Evolutionary conservation across 2,113 vertebrate genomes (phyloP).

Genomic region (Podarcis raffonei): DNA sequence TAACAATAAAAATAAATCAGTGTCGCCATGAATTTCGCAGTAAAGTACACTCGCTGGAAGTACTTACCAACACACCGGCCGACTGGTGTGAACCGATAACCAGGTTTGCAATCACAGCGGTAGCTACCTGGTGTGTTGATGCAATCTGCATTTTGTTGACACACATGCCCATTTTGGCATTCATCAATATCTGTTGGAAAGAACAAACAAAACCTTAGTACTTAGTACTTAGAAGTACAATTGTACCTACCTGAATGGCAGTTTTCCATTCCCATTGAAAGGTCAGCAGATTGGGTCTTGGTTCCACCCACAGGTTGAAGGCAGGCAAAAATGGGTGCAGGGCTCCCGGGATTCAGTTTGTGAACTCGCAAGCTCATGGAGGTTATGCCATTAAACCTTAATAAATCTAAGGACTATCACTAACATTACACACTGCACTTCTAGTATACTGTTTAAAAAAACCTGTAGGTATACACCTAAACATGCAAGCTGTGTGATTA

Average conservation of each 20-base stretch:
- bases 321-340: too few species aligned
- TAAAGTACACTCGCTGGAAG: rapidly evolving
- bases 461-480: not conserved
- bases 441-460: not conserved
- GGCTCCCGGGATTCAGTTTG: too few species aligned
- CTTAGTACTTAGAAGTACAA: too few species aligned
- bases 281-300: too few species aligned
- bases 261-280: too few species aligned
- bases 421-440: not conserved
- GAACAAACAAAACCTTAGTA: slow-evolving; percentile 30
- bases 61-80: slow-evolving; percentile 89
- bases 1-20: not conserved
- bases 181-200: slow-evolving; percentile 89
- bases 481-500: not conserved
- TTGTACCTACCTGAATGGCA: too few species aligned
- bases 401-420: not conserved
- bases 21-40: not conserved
- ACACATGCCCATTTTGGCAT: slow-evolving; percentile 94
- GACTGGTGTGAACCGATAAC: slow-evolving; percentile 90
- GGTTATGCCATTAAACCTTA: too few species aligned
- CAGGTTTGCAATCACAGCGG: slow-evolving; percentile 93
- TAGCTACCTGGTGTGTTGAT: slow-evolving; percentile 92
- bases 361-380: too few species aligned
- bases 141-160: slow-evolving; percentile 93
- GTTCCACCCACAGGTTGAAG: too few species aligned